These are phyloP conservation scores for chimpanzee (Pan troglodytes) DNA, from an alignment of 2,113 vertebrate genomes.

Conservation along the genomic window NHGRI_mPanTro3-v2.1_pri NC_086015.1:42724501-42725000, in stretches of 20 bases:
- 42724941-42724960: conserved; percentile 92
- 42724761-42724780: not conserved
- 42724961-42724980: conserved; percentile 89
- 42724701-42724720: not conserved
- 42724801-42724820: no score
- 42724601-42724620: not conserved
- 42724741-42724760: not conserved
- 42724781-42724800: not conserved
- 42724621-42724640: not conserved
- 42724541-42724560: not conserved
- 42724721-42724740: not conserved
- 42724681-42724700: not conserved
- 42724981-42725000: conserved; percentile 76
- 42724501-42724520: not conserved
- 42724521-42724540: not conserved
- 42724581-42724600: not conserved
- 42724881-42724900: conserved; percentile 98
- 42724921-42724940: conserved; percentile 97
- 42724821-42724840: not conserved
- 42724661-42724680: accelerated
- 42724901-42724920: conserved; percentile 99
- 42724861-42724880: conserved; percentile 89
- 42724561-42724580: not conserved
- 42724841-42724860: not conserved
- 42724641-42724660: not conserved